Evolutionary conservation across 1,140 invertebrate species (phyloP).

Genomic region (Aradophagus sp.): DNA sequence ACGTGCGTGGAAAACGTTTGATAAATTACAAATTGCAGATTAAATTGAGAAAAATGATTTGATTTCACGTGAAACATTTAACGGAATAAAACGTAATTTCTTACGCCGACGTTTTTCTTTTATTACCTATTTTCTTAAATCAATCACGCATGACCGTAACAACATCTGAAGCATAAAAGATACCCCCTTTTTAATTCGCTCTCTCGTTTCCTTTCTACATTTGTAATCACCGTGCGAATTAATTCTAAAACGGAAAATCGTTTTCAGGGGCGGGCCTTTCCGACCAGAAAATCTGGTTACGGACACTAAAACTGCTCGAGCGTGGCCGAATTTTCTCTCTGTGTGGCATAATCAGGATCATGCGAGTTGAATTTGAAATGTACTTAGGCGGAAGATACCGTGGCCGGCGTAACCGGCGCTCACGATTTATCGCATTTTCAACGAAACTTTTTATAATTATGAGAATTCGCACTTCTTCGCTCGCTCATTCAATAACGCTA

Average conservation of each 20-base stretch:
- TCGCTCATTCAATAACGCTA: too few relatives aligned
- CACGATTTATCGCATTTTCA: constrained; percentile 28
- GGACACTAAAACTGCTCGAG: constrained; percentile 32
- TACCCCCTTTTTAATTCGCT: constrained; percentile 10
- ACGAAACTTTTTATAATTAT: constrained; percentile 19
- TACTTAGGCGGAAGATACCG: constrained; percentile 37
- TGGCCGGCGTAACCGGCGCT: constrained; percentile 38
- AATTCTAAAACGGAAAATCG: constrained; percentile 39
- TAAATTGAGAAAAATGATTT: too few relatives aligned
- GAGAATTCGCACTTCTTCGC: constrained; percentile 1
- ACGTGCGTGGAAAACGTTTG: too few relatives aligned
- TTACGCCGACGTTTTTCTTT: too few relatives aligned
- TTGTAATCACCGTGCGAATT: constrained; percentile 28
- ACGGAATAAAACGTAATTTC: too few relatives aligned
- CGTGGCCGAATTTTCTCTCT: constrained; percentile 36
- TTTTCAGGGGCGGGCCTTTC: constrained; percentile 18
- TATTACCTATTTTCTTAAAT: too few relatives aligned
- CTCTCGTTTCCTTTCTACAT: constrained; percentile 18
- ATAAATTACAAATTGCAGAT: too few relatives aligned
- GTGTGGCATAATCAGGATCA: constrained; percentile 38
- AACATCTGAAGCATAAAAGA: too few relatives aligned
- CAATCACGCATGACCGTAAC: too few relatives aligned
- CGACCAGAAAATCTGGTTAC: constrained; percentile 48
- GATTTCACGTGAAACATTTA: too few relatives aligned
- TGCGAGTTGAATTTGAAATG: constrained; percentile 47